A percentile compares a stretch with the other conserved stretches of the same genome.
phyloP scores from a whole-genome alignment of 1,140 invertebrate genomes.

The Pseudachorutes palmiensis region DNA sequence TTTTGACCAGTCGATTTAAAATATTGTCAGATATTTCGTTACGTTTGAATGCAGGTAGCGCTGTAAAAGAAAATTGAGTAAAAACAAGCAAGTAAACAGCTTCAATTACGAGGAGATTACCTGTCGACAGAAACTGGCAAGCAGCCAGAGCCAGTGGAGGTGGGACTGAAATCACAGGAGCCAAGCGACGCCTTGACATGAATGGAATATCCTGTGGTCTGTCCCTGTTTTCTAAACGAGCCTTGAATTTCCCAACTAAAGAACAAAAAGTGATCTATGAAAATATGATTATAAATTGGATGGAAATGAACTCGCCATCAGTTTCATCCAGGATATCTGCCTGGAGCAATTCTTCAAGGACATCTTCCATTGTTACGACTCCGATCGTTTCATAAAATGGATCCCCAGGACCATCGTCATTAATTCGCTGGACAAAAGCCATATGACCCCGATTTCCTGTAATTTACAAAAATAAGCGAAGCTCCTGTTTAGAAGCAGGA shows the following conservation, averaged over 20 bases:
- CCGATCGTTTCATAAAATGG: slow-evolving; percentile 47
- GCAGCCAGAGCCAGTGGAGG: slow-evolving; percentile 24
- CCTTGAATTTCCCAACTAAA: slow-evolving; percentile 25
- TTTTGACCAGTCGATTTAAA: slow-evolving; percentile 24
- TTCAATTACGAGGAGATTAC: slow-evolving; percentile 20
- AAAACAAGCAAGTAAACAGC: too few species aligned
- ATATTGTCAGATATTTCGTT: slow-evolving; percentile 21
- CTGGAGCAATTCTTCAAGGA: slow-evolving; percentile 49
- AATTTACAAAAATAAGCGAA: slow-evolving; percentile 3
- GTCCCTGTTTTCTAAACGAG: slow-evolving; percentile 7
- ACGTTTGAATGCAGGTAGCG: slow-evolving; percentile 24
- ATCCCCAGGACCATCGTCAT: slow-evolving; percentile 44
- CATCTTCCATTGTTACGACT: slow-evolving; percentile 48
- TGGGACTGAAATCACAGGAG: slow-evolving; percentile 20
- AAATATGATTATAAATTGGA: background rate
- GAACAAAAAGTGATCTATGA: background rate
- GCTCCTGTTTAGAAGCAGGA: background rate
- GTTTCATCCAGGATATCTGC: slow-evolving; percentile 38
- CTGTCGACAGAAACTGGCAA: slow-evolving; percentile 23
- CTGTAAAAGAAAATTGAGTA: slow-evolving; percentile 7
- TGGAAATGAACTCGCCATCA: slow-evolving; percentile 20
- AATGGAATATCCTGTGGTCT: slow-evolving; percentile 22
- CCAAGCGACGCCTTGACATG: background rate
- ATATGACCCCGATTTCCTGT: slow-evolving; percentile 44
- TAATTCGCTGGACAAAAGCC: slow-evolving; percentile 44